Base-by-base conservation (phyloP, 2,888 invertebrate genomes). In the Chrysolina americana region DNA sequence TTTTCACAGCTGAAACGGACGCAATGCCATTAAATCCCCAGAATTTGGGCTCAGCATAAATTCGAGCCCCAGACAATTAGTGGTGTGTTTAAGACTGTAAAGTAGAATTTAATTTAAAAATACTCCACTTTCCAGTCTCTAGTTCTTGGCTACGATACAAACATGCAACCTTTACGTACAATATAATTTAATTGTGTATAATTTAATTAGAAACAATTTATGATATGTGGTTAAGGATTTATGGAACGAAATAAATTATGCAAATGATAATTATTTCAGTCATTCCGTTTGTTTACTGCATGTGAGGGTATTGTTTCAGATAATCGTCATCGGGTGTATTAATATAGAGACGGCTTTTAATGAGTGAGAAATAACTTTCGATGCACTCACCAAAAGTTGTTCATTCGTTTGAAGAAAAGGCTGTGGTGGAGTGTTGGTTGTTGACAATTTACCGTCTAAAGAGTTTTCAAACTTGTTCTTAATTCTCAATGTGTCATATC, bases 181-280 rank as follows among this genome's bases (percentile, higher is more conserved):
- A 77, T 74, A 73, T 75, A 75, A 75, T 53, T 74, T 64, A 77
- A 76, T 75, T 79, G 76, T 70, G 75, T 76, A 78, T 79, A 80
- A 76, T 78, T 80, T 75, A 81, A 81, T 81, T 81, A 80, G 74
- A 79, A 77, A 75, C 73, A 80, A 79, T 81, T 81, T 81, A 81
- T 78, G 71, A 73, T 76, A 74, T 73, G 78, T 74, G 80, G 75
- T 74, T 72, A 71, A 71, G 75, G 76, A 81, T 80, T 75, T 80
- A 78, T 77, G 74, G 56, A 68, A 62, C 76, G 74, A 79, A 80
- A 80, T 82, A 79, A 81, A 79, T 83, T 68, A 68, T 68, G 56
- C 68, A 68, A 68, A 68, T 68, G 53, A 68, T 56, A 53, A 68
- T n/a, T 10, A 28, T 59, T 36, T 15, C 0, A 59, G 23, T n/a